Evolutionary conservation across 2,113 vertebrate genomes (phyloP).

Genomic region (Fukomys damarensis): DNA sequence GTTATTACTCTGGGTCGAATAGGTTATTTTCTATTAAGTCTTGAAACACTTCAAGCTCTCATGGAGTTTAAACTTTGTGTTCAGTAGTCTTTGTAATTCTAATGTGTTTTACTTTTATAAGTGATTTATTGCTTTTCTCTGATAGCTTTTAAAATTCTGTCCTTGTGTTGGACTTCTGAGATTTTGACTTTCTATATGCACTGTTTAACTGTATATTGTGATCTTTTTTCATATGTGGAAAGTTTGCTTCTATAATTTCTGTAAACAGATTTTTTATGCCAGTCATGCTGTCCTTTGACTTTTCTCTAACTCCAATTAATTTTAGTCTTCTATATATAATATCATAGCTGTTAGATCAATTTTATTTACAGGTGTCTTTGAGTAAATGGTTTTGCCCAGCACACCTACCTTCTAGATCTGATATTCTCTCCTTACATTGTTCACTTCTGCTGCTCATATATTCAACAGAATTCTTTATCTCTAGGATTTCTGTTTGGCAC

Average conservation of each 20-base stretch:
- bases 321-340: neutral
- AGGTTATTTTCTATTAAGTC: neutral
- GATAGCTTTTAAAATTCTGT: neutral
- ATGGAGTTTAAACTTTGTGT: neutral
- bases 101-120: neutral
- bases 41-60: neutral
- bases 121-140: neutral
- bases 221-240: neutral
- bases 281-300: neutral
- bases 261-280: neutral
- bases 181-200: neutral
- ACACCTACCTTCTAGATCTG: neutral
- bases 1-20: neutral
- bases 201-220: neutral
- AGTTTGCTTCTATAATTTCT: neutral
- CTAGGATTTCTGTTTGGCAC: too few species aligned
- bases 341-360: neutral
- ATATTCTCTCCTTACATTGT: neutral
- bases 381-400: neutral
- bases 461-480: neutral
- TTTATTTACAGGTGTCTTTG: neutral
- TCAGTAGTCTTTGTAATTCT: neutral
- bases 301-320: neutral
- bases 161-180: neutral
- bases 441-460: neutral